Evolutionary conservation across 1,140 invertebrate genomes (phyloP).

Genomic region (honey bee (Apis mellifera)): Amel_HAv3.1 CM009936.2:9226501-9227000

Average conservation of each 20-base stretch:
- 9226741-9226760: conserved; percentile 34
- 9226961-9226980: too few species aligned
- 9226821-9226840: too few species aligned
- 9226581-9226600: conserved; percentile 56
- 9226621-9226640: conserved; percentile 43
- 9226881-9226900: too few species aligned
- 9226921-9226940: too few species aligned
- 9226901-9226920: too few species aligned
- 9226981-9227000: too few species aligned
- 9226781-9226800: too few species aligned
- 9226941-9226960: too few species aligned
- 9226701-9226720: conserved; percentile 9
- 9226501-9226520: not conserved
- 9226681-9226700: conserved; percentile 55
- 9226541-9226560: conserved; percentile 29
- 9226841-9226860: too few species aligned
- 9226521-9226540: not conserved
- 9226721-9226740: conserved; percentile 23
- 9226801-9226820: not conserved
- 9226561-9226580: conserved; percentile 49
- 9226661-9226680: conserved; percentile 47
- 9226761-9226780: not conserved
- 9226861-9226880: too few species aligned
- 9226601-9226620: not conserved
- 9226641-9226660: conserved; percentile 50